phyloP scores from a whole-genome alignment of 2,888 invertebrate species.

The Hermodice carunculata region DNA sequence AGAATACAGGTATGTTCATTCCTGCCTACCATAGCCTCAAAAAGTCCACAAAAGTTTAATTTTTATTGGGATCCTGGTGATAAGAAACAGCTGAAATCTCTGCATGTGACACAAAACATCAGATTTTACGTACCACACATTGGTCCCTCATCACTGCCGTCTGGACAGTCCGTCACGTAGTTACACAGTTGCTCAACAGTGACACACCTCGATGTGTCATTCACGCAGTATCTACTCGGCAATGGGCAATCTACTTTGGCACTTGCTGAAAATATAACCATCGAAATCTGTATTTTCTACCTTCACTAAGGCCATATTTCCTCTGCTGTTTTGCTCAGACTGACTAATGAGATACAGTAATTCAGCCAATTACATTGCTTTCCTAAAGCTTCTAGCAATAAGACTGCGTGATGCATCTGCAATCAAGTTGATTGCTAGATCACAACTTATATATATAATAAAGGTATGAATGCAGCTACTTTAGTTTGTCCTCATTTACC shows the following conservation, averaged over 20 bases:
- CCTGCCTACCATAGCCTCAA: too few species aligned
- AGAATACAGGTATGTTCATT: too few species aligned
- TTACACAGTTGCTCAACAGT: slow-evolving; percentile 80
- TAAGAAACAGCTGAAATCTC: slow-evolving; percentile 1
- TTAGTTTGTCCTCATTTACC: too few species aligned
- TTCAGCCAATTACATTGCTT: not conserved
- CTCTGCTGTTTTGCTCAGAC: slow-evolving; percentile 6
- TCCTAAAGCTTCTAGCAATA: not conserved
- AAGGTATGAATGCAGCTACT: too few species aligned
- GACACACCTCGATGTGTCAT: slow-evolving; percentile 5
- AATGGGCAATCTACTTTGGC: too few species aligned
- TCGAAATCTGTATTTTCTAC: too few species aligned
- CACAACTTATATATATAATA: too few species aligned
- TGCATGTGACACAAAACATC: not conserved
- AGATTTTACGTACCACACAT: slow-evolving; percentile 1
- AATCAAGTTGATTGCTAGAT: too few species aligned
- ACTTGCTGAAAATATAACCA: too few species aligned
- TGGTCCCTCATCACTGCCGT: slow-evolving; percentile 50
- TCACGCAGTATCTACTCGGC: not conserved
- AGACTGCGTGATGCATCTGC: not conserved
- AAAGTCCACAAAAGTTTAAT: too few species aligned
- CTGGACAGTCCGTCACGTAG: slow-evolving; percentile 56
- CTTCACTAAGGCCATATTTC: too few species aligned
- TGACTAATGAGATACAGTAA: slow-evolving; percentile 6
- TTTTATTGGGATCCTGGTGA: too few species aligned